Conservation (phyloP, 2,888 invertebrate genomes). For the Thereva unica region DNA sequence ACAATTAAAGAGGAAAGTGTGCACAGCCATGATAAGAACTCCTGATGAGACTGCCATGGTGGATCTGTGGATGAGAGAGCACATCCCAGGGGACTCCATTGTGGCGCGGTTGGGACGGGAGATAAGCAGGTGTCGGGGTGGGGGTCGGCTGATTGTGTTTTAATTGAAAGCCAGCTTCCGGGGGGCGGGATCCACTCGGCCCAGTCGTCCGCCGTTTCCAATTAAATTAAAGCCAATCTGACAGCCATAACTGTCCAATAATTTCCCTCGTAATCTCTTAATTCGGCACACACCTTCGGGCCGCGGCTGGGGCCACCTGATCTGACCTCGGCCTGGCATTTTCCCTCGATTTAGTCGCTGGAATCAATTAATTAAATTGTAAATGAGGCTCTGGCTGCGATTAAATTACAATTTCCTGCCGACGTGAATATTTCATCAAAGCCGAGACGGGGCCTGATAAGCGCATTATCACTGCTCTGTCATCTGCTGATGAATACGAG, state of each 20-base stretch:
- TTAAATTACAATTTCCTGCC: constrained; percentile 41
- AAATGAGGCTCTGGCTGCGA: constrained; percentile 37
- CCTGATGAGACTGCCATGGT: neutral
- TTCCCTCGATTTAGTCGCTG: constrained; percentile 32
- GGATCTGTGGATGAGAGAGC: neutral
- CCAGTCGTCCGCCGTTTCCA: neutral
- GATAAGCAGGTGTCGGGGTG: neutral
- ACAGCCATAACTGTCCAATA: constrained; percentile 22
- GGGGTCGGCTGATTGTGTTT: constrained; percentile 1
- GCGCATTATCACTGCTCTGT: constrained; percentile 24
- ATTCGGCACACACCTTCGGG: constrained; percentile 23
- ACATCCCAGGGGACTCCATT: constrained; percentile 8
- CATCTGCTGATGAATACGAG: constrained; percentile 11
- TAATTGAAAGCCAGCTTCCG: constrained; percentile 12
- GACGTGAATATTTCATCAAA: constrained; percentile 36
- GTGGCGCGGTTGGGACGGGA: too few species aligned
- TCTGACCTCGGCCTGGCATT: constrained; percentile 33
- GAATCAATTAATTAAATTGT: constrained; percentile 41
- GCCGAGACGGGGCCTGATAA: constrained; percentile 13
- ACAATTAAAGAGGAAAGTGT: constrained; percentile 4
- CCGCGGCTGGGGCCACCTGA: constrained; percentile 27
- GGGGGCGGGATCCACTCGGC: too few species aligned
- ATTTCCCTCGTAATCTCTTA: constrained; percentile 16
- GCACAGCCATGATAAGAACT: constrained; percentile 19
- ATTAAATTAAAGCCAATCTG: constrained; percentile 31